A percentile compares a stretch with the other conserved stretches of the same genome.
phyloP scores from a whole-genome alignment of 35 echinoderm and acorn worm genomes.

The Lytechinus variegatus region DNA sequence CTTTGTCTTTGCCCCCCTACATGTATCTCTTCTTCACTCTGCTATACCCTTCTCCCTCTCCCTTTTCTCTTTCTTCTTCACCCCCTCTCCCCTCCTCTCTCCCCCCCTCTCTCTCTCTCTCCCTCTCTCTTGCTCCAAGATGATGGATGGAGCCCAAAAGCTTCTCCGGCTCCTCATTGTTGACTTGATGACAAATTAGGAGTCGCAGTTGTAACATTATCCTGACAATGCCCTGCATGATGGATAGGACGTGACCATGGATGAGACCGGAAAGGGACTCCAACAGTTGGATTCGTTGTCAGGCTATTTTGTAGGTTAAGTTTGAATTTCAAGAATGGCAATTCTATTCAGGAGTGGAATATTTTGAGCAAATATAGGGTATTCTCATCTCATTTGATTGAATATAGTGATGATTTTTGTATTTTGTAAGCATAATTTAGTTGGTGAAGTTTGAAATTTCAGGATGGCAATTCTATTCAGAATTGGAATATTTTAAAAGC shows the following conservation, averaged over 20 bases:
- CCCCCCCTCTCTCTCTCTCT: neutral
- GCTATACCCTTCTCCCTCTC: neutral
- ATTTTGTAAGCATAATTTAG: neutral
- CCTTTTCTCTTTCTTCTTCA: neutral
- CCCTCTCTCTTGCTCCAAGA: neutral
- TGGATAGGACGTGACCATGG: neutral
- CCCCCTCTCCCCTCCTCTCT: neutral
- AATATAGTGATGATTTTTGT: neutral
- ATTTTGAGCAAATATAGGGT: neutral
- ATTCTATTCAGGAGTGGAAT: neutral
- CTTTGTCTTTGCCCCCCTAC: neutral
- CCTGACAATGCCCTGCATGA: neutral
- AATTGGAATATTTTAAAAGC: neutral
- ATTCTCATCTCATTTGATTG: neutral
- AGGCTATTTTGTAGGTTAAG: neutral
- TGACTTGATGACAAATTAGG: conserved; percentile 18
- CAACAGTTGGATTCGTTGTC: neutral
- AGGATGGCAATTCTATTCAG: neutral
- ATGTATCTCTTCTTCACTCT: neutral
- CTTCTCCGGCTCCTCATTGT: conserved; percentile 7
- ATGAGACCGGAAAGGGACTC: neutral
- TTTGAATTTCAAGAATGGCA: neutral
- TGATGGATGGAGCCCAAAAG: conserved; percentile 1
- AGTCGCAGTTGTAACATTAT: conserved; percentile 18
- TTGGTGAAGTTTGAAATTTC: no score